These are phyloP conservation scores for Cerceris rybyensis DNA, from an alignment of 2,888 invertebrate genomes.

Conservation along the genomic window DNA sequence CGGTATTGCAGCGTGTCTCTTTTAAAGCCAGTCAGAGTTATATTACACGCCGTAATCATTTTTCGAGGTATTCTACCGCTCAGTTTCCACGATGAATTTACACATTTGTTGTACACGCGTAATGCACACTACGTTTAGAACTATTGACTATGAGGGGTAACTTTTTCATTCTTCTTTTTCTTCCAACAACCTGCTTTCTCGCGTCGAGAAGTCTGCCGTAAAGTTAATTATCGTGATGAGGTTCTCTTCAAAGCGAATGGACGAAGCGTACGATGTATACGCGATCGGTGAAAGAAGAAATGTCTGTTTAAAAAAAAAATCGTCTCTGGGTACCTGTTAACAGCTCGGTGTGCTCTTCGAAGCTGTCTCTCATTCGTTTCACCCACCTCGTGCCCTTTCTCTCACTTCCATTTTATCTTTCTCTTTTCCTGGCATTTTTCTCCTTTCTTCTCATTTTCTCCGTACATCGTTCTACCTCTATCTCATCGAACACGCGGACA, in stretches of 20 bases:
- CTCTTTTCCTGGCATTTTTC: not conserved
- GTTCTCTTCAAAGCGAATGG: conserved; percentile 6
- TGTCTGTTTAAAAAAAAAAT: conserved; percentile 44
- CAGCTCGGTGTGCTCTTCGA: conserved; percentile 34
- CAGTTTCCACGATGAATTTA: too few relatives aligned
- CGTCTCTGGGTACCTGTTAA: conserved; percentile 23
- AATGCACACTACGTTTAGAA: too few relatives aligned
- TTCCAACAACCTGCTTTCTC: too few relatives aligned
- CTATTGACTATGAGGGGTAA: not conserved
- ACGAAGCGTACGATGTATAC: not conserved
- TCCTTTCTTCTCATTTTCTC: conserved; percentile 6
- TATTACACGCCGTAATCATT: too few relatives aligned
- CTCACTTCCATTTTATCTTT: conserved; percentile 6
- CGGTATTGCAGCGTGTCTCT: conserved; percentile 1
- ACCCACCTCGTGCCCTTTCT: conserved; percentile 6
- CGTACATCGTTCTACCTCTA: conserved; percentile 9
- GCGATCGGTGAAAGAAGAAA: conserved; percentile 26
- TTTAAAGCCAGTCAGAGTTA: not conserved
- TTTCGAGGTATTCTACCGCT: too few relatives aligned
- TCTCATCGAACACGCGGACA: conserved; percentile 44
- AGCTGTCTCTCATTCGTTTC: conserved; percentile 29
- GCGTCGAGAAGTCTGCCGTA: not conserved
- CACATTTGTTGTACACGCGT: too few relatives aligned
- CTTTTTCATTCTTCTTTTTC: not conserved
- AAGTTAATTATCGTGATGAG: conserved; percentile 42